Evolutionary conservation across 1,140 invertebrate genomes (phyloP), one percentile per base, ranked within the genome.

Genomic region (Drosophila nannoptera): DNA sequence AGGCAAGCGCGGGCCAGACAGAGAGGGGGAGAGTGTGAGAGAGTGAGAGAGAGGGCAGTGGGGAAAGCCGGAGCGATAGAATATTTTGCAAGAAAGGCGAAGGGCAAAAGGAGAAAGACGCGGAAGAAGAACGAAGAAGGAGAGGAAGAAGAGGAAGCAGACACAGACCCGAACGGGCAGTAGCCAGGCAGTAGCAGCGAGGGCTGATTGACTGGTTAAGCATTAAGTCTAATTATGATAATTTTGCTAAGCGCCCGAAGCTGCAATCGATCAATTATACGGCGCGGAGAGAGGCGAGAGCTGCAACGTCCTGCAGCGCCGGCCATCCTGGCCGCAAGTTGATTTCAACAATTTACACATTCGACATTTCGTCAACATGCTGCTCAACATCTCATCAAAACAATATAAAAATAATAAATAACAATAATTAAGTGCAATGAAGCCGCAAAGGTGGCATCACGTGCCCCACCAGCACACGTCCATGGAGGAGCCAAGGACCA

Each of bases 381-480:
- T 84, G 81, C 71, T 80, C 64, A 84, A 84, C 81, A 84, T 84
- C 81, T 84, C 80, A 84, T 84, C 80, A 84, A 84, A 83, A 80
- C 80, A 80, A 84, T 84, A 84, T 84, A 84, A 86, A 84, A 84
- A 84, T 84, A 84, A 84, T 84, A 84, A 84, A 84, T 84, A 84
- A 84, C 81, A 84, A 84, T 84, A 86, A 84, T 84, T 86, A 84
- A 86, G 81, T 71, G 77, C 81, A 84, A 84, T 84, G 69, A 84
- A 86, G 80, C 62, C 65, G 64, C 49, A 75, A 72, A 56, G 48
- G 55, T 43, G 53, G 52, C 42, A 36, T 35, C 42, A 48, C 32
- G 33, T 29, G 53, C 31, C 31, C 54, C 55, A 11, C 56, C 62
- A 50, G n/a, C 35, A 49, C 58, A 61, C 22, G 22, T 22, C 22